Evolutionary conservation across 1,140 invertebrate species (phyloP).

Genomic region (Hestina assimilis): DNA sequence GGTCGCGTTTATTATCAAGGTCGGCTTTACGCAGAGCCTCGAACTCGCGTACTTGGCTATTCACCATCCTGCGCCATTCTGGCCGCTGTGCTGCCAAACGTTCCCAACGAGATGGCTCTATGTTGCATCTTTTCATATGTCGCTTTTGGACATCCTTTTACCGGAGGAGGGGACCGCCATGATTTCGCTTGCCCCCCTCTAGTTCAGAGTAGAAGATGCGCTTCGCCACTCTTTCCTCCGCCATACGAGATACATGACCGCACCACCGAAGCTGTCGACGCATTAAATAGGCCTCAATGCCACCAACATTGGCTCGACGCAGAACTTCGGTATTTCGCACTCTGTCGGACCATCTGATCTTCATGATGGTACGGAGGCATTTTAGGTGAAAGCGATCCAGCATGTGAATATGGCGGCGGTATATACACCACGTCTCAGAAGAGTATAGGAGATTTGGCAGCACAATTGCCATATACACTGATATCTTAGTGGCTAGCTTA

Average conservation of each 20-base stretch:
- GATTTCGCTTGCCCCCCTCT: no score
- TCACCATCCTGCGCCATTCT: no score
- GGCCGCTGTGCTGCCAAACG: no score
- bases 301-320: constrained; percentile 11
- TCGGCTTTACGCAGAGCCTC: no score
- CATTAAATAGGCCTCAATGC: constrained; percentile 15
- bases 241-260: constrained; percentile 24
- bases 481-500: not conserved
- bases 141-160: no score
- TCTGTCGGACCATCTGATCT: constrained; percentile 22
- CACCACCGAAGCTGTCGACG: constrained; percentile 28
- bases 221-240: constrained; percentile 26
- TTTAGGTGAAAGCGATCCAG: constrained; percentile 28
- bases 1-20: no score
- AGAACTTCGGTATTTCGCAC: constrained; percentile 23
- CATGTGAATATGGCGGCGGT: not conserved
- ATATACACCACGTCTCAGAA: not conserved
- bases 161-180: no score
- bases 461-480: not conserved
- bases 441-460: constrained; percentile 3
- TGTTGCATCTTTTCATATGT: no score
- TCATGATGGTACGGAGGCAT: constrained; percentile 24
- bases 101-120: no score
- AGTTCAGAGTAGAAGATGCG: no score
- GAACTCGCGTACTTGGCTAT: no score